Evolutionary conservation across 2,888 invertebrate species (phyloP).

Genomic region (Crossocerus cetratus): DNA sequence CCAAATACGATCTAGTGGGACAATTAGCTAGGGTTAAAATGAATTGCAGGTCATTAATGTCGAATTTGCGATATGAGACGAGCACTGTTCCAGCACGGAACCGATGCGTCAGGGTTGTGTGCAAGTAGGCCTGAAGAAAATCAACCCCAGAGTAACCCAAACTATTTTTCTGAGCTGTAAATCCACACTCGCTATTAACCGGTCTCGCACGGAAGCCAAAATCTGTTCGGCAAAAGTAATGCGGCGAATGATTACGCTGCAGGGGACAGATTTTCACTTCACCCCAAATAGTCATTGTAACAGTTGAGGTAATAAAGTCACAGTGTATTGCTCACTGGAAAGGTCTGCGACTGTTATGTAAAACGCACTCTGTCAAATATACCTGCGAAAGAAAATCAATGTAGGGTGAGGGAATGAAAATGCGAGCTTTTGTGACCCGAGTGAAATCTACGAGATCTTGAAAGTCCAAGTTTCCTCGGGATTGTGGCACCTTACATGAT

Average conservation of each 20-base stretch:
- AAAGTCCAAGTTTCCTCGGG: conserved; percentile 15
- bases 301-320: too few relatives aligned
- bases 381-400: neutral
- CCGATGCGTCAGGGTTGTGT: too few relatives aligned
- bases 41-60: too few relatives aligned
- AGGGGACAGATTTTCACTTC: neutral
- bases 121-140: too few relatives aligned
- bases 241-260: neutral
- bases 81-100: too few relatives aligned
- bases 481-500: conserved; percentile 30
- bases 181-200: neutral
- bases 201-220: neutral
- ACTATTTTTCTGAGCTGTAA: conserved; percentile 5
- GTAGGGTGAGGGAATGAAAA: neutral
- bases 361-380: too few relatives aligned
- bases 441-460: conserved; percentile 11
- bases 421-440: neutral
- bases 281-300: neutral
- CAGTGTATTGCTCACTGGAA: too few relatives aligned
- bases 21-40: too few relatives aligned
- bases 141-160: neutral
- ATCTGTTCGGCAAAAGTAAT: neutral
- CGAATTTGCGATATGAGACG: too few relatives aligned
- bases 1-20: too few relatives aligned
- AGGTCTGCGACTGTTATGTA: too few relatives aligned